phyloP scores from a whole-genome alignment of 2,797 vertebrate species.

The Coilia nasus region DNA sequence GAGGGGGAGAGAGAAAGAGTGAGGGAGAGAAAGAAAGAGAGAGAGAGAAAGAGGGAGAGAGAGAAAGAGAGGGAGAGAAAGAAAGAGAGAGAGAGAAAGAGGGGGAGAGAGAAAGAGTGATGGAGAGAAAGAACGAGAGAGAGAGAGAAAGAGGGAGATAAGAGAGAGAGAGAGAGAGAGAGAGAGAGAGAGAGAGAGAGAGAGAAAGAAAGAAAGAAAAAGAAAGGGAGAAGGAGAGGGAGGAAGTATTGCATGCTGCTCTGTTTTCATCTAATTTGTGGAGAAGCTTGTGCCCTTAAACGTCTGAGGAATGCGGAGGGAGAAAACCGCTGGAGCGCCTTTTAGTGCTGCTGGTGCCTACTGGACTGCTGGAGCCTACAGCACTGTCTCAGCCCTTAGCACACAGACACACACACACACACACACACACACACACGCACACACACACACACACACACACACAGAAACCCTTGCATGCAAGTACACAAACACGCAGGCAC shows the following conservation, averaged over 20 bases:
- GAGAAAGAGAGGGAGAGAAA: neutral
- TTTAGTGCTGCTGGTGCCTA: slow-evolving; percentile 64
- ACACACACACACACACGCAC: too few relatives aligned
- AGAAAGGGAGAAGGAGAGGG: slow-evolving; percentile 51
- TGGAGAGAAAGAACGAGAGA: neutral
- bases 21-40: too few relatives aligned
- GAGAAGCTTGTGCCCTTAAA: slow-evolving; percentile 58
- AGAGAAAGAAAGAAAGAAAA: slow-evolving; percentile 48
- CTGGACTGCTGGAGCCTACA: slow-evolving; percentile 59
- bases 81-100: neutral
- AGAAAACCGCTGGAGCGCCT: slow-evolving; percentile 59
- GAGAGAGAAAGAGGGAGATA: slow-evolving; percentile 9
- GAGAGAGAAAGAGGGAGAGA: too few relatives aligned
- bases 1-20: too few relatives aligned
- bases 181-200: slow-evolving; percentile 23
- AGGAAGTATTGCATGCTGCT: slow-evolving; percentile 24
- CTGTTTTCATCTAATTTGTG: slow-evolving; percentile 57
- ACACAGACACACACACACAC: too few relatives aligned
- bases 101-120: neutral
- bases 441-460: neutral
- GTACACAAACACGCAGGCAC: neutral
- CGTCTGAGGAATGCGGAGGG: slow-evolving; percentile 60
- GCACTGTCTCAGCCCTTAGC: slow-evolving; percentile 10
- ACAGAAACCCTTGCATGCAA: too few relatives aligned
- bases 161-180: neutral